Percentiles rank a stretch among this genome's conserved stretches.
phyloP scores from a whole-genome alignment of 2,888 invertebrate genomes.

The Lingula anatina region DNA sequence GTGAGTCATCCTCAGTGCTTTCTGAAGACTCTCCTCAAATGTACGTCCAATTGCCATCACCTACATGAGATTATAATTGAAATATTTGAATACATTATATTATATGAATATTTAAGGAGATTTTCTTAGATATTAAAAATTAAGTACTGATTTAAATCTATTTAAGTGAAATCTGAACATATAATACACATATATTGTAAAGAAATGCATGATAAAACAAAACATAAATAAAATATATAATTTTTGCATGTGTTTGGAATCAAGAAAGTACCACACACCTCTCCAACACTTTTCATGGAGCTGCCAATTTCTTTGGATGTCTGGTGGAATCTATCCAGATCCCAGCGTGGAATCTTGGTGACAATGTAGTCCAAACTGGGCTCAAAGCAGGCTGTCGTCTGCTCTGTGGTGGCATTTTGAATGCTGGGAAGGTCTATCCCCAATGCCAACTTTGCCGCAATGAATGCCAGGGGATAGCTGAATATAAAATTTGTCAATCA shows the following conservation, averaged over 20 bases:
- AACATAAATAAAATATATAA: too few species aligned
- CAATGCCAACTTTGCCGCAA: slow-evolving; percentile 43
- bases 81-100: too few species aligned
- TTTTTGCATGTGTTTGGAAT: too few species aligned
- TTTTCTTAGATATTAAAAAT: too few species aligned
- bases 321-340: slow-evolving; percentile 37
- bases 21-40: slow-evolving; percentile 46
- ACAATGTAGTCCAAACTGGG: slow-evolving; percentile 47
- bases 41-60: slow-evolving; percentile 48
- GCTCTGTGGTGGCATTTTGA: slow-evolving; percentile 33
- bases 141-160: too few species aligned
- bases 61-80: too few species aligned
- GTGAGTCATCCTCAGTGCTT: slow-evolving; percentile 44
- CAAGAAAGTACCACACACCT: slow-evolving; percentile 25
- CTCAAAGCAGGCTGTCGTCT: slow-evolving; percentile 44
- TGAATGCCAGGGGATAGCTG: slow-evolving; percentile 45
- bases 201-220: too few species aligned
- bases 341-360: slow-evolving; percentile 45
- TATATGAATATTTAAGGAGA: too few species aligned
- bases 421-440: slow-evolving; percentile 33
- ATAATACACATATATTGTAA: too few species aligned
- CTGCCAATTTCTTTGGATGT: slow-evolving; percentile 38
- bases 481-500: not conserved
- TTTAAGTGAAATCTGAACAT: too few species aligned
- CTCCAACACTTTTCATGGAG: slow-evolving; percentile 48